phyloP scores from a whole-genome alignment of 1,140 invertebrate species.

The Elysia chlorotica region DNA sequence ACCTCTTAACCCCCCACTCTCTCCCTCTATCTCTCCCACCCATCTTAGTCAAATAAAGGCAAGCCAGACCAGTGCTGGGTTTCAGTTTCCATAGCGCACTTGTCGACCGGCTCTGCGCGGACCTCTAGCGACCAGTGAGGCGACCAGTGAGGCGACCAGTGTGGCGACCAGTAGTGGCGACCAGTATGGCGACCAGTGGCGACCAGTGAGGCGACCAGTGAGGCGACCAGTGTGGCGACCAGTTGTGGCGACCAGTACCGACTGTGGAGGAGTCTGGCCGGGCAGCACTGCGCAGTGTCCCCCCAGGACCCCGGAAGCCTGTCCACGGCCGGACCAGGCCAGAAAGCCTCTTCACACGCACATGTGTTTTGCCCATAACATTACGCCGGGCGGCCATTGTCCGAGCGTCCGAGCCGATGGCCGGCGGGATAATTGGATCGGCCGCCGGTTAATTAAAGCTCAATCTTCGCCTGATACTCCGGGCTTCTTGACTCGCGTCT shows the following conservation, averaged over 20 bases:
- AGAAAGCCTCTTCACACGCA: background rate
- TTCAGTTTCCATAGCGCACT: too few relatives aligned
- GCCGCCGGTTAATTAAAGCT: conserved; percentile 13
- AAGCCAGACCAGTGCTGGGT: too few relatives aligned
- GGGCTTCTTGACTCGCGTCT: background rate
- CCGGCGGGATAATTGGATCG: conserved; percentile 13
- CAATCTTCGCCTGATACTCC: background rate
- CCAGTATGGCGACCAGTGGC: background rate
- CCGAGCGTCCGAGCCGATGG: conserved; percentile 9
- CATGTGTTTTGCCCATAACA: conserved; percentile 9
- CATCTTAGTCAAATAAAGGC: too few relatives aligned
- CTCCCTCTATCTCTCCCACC: too few relatives aligned
- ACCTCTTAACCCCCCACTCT: too few relatives aligned
- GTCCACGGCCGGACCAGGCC: too few relatives aligned
- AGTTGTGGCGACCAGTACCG: background rate
- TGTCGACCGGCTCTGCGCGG: too few relatives aligned
- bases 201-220: background rate
- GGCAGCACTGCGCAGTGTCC: too few relatives aligned
- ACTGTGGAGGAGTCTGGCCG: background rate
- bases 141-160: background rate
- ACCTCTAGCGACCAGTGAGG: too few relatives aligned
- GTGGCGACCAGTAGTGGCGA: background rate
- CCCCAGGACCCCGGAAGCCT: too few relatives aligned
- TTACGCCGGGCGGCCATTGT: background rate
- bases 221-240: background rate